A percentile compares a stretch with the other conserved stretches of the same genome.
These are phyloP conservation scores for Agrochola lychnidis DNA, from an alignment of 2,888 invertebrate genomes.

Conservation along the genomic window DNA sequence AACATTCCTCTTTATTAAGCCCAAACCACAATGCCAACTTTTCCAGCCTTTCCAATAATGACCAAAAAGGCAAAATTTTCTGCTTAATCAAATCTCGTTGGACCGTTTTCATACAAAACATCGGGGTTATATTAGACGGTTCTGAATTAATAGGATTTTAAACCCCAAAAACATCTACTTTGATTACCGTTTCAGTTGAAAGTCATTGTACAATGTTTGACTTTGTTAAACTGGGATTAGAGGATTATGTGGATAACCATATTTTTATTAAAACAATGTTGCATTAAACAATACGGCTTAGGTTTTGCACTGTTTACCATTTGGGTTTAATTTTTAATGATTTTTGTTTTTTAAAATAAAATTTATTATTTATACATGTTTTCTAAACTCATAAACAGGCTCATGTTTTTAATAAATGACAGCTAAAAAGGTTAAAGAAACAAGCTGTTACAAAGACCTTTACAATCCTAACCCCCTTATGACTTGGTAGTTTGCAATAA, in stretches of 20 bases:
- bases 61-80: constrained; percentile 54
- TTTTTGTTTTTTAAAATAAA: not conserved
- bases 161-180: constrained; percentile 52
- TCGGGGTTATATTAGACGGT: constrained; percentile 49
- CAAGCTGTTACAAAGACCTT: not conserved
- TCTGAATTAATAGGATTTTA: constrained; percentile 64
- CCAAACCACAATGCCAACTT: constrained; percentile 39
- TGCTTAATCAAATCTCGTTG: constrained; percentile 61
- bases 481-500: not conserved
- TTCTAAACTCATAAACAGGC: not conserved
- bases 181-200: constrained; percentile 54
- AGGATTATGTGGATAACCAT: constrained; percentile 61
- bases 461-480: not conserved
- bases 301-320: constrained; percentile 37
- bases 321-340: constrained; percentile 9
- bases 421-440: not conserved
- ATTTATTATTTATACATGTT: not conserved
- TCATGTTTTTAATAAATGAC: not conserved
- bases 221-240: constrained; percentile 55
- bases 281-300: constrained; percentile 50
- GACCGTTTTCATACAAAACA: constrained; percentile 60
- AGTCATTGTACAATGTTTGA: constrained; percentile 57
- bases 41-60: constrained; percentile 44
- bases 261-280: constrained; percentile 59
- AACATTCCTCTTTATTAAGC: constrained; percentile 29